phyloP scores from a whole-genome alignment of 53 echinoderm and acorn worm genomes.

The Apostichopus leukothele region DNA sequence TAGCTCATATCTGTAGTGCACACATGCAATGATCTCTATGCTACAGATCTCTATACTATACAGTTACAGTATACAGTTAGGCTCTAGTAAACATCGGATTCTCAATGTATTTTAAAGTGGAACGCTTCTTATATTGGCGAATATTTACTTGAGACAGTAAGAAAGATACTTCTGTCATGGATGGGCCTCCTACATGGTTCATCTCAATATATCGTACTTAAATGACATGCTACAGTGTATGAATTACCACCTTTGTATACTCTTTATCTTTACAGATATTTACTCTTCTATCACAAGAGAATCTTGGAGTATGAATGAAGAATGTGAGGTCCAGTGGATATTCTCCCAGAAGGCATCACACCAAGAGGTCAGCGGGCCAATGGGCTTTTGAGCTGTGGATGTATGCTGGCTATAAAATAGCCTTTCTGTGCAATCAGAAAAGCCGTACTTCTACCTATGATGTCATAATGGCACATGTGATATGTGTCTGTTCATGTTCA shows the following conservation, averaged over 20 bases:
- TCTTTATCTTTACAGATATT: conserved; percentile 65
- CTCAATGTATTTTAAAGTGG: not conserved
- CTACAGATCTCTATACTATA: not conserved
- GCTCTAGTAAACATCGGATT: not conserved
- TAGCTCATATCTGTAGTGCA: too few relatives aligned
- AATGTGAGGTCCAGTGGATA: not conserved
- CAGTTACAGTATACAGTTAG: not conserved
- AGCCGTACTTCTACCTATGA: not conserved
- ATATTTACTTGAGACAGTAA: too few relatives aligned
- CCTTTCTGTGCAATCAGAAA: conserved; percentile 10
- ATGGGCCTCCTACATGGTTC: too few relatives aligned
- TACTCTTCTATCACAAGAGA: conserved; percentile 94
- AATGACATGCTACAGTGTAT: not conserved
- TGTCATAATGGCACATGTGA: not conserved
- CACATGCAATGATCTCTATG: not conserved
- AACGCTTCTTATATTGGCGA: too few relatives aligned
- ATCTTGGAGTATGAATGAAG: conserved; percentile 94
- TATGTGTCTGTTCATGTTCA: too few relatives aligned
- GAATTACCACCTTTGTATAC: too few relatives aligned
- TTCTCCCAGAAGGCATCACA: not conserved
- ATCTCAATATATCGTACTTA: conserved; percentile 3
- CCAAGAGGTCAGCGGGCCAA: not conserved
- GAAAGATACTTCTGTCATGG: too few relatives aligned
- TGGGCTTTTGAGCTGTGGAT: not conserved
- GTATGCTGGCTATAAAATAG: not conserved